Evolutionary conservation across 64 coral and sea anemone species (phyloP).

Genomic region (Hydrozoanthus tunicans): DNA sequence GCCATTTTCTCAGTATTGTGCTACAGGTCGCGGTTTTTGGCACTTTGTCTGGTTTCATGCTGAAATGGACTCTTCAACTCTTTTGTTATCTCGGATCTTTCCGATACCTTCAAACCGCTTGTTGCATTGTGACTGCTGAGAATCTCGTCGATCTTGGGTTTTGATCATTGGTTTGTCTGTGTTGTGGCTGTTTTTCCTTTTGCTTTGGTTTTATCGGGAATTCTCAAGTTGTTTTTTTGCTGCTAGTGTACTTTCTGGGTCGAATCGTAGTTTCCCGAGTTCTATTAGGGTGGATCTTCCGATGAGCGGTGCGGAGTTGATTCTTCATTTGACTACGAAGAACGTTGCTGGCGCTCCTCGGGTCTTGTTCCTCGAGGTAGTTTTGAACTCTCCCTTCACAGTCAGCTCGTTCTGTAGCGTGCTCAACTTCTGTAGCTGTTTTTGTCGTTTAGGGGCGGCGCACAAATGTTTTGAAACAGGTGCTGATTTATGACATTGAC

Average conservation of each 20-base stretch:
- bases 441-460: background rate
- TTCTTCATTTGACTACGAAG: slow-evolving; percentile 61
- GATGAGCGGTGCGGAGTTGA: slow-evolving; percentile 72
- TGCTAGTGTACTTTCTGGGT: slow-evolving; percentile 14
- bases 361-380: slow-evolving; percentile 62
- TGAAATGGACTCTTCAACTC: background rate
- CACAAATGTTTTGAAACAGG: slow-evolving; percentile 13
- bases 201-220: background rate
- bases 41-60: background rate
- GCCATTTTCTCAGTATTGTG: background rate
- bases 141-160: background rate
- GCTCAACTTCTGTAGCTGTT: slow-evolving; percentile 19
- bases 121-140: background rate
- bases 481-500: slow-evolving; percentile 1
- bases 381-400: slow-evolving; percentile 68
- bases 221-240: slow-evolving; percentile 1
- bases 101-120: background rate
- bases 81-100: background rate
- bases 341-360: slow-evolving; percentile 66
- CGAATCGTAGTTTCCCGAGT: slow-evolving; percentile 38
- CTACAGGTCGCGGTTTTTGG: slow-evolving; percentile 4
- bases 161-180: slow-evolving; percentile 4
- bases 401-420: slow-evolving; percentile 33
- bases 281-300: slow-evolving; percentile 45
- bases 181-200: background rate